A percentile compares a stretch with the other conserved stretches of the same genome.
These are phyloP conservation scores for Macaria notata DNA, from an alignment of 2,888 invertebrate genomes.

Conservation along the genomic window DNA sequence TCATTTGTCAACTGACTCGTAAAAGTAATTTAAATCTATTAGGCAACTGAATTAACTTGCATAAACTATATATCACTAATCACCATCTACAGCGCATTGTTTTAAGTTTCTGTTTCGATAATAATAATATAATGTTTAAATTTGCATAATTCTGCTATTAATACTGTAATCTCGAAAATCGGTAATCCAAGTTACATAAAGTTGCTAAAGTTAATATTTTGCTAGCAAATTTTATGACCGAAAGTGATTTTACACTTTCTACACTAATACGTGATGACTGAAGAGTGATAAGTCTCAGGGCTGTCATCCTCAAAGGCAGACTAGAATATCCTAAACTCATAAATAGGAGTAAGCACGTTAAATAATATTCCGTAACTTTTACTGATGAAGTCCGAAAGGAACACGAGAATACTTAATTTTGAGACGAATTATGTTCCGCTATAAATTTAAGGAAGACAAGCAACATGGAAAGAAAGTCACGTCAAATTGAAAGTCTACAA, in stretches of 20 bases:
- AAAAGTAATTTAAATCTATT: slow-evolving; percentile 21
- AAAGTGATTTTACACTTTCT: slow-evolving; percentile 67
- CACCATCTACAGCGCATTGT: slow-evolving; percentile 1
- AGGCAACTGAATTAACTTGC: slow-evolving; percentile 13
- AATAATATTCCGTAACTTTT: background rate
- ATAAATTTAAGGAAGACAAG: slow-evolving; percentile 14
- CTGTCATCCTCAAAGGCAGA: background rate
- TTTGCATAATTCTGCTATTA: too few species aligned
- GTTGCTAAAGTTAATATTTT: too few species aligned
- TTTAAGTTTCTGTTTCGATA: background rate
- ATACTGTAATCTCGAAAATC: too few species aligned
- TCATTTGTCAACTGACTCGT: slow-evolving; percentile 28
- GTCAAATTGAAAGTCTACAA: slow-evolving; percentile 16
- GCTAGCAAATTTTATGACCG: slow-evolving; percentile 40
- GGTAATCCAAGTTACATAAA: too few species aligned
- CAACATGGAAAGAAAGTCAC: slow-evolving; percentile 17
- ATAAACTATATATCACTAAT: slow-evolving; percentile 3
- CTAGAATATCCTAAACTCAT: too few species aligned
- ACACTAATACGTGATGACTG: slow-evolving; percentile 45
- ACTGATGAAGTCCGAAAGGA: background rate
- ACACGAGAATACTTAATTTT: background rate
- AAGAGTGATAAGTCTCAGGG: slow-evolving; percentile 5
- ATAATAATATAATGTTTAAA: too few species aligned
- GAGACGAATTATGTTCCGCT: background rate
- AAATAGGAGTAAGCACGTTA: background rate